Base-by-base conservation (phyloP, 2,888 invertebrate genomes). In the Stenchaetothrips biformis region DNA sequence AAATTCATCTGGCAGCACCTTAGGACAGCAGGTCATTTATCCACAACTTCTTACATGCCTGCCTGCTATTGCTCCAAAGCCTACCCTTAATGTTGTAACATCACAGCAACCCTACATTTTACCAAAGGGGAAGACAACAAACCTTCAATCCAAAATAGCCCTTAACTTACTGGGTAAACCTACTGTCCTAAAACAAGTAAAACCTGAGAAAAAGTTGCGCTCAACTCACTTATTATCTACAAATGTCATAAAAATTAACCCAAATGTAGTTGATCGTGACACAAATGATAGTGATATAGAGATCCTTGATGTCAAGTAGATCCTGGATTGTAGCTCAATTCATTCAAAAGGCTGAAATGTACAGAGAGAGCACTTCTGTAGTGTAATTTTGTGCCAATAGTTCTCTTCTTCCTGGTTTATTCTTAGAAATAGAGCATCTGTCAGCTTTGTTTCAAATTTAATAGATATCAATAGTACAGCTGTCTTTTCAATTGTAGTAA, bases 251-350 rank as follows among this genome's bases (percentile, higher is more conserved):
- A 74, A 74, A 25, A 25, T 74, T 21, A 74, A 74, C 11, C 67
- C 67, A 74, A 74, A 74, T 74, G 67, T 74, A 4, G 21, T 74
- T 7, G 67, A 74, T 8, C 67, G 67, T 74, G 67, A 74, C 25
- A 25, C 9, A 25, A 74, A 74, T 74, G 67, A 74, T 74, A 74
- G 67, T 74, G 67, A 74, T 11, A 25, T 74, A 7, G 67, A 74
- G 67, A 74, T 74, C 67, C 67, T 74, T 74, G 67, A 74, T 74
- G 67, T 74, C 1, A 74, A 74, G 7, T 74, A 21, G 25, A 21
- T 37, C 37, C 11, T 74, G 67, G 67, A 25, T 74, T 25, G 21
- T 25, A 11, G 67, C 67, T 74, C 67, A 74, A 59, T 59, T 59
- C 59, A 18, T 16, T 21, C 21, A 74, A 74, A 74, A 74, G 67